These are phyloP conservation scores for Danionella dracula DNA, from an alignment of 2,797 vertebrate species.

Conservation along the genomic window DNA sequence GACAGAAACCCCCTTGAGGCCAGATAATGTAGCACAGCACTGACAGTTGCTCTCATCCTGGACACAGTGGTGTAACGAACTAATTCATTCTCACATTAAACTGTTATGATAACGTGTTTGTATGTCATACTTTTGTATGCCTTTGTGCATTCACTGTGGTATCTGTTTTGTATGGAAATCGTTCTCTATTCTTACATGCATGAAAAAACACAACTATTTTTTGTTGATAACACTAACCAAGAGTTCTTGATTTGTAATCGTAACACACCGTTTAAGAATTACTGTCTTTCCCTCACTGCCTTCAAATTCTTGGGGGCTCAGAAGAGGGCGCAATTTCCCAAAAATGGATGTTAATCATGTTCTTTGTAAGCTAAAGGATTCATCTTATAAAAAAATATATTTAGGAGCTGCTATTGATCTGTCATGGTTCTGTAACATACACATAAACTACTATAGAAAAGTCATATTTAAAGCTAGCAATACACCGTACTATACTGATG, in stretches of 20 bases:
- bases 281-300: too few species aligned
- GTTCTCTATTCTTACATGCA: too few species aligned
- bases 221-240: background rate
- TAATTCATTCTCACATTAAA: background rate
- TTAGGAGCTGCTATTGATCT: too few species aligned
- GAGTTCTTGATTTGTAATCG: too few species aligned
- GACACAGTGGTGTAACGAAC: background rate
- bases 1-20: slow-evolving; percentile 4
- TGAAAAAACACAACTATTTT: too few species aligned
- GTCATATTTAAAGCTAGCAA: too few species aligned
- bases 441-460: too few species aligned
- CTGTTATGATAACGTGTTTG: background rate
- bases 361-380: too few species aligned
- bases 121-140: background rate
- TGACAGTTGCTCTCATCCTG: background rate
- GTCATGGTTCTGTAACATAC: too few species aligned
- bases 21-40: background rate
- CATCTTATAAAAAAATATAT: too few species aligned
- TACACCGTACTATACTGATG: too few species aligned
- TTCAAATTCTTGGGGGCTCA: background rate
- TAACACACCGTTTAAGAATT: too few species aligned
- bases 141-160: background rate
- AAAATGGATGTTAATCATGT: background rate
- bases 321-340: background rate
- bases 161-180: background rate